Evolutionary conservation across 2,113 vertebrate species (phyloP).

Genomic region (Glaucomys volans): DNA sequence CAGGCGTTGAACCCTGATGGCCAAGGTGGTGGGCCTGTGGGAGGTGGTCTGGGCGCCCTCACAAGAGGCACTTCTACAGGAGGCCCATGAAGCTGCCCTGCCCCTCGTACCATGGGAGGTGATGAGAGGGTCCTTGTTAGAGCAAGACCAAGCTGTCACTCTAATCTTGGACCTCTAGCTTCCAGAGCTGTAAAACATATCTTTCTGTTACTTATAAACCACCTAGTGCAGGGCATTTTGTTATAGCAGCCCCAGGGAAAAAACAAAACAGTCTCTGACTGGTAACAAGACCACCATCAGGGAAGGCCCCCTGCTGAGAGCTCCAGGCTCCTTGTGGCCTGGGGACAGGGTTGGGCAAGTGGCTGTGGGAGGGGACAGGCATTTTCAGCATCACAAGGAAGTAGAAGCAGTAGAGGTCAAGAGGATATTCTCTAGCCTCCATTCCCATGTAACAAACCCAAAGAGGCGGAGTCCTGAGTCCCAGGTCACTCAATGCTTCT

Average conservation of each 20-base stretch:
- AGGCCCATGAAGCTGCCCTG: too few relatives aligned
- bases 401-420: too few relatives aligned
- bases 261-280: not conserved
- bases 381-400: too few relatives aligned
- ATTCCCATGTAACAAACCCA: not conserved
- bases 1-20: too few relatives aligned
- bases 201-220: too few relatives aligned
- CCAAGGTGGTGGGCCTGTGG: too few relatives aligned
- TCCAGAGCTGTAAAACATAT: too few relatives aligned
- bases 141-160: too few relatives aligned
- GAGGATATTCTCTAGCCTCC: not conserved
- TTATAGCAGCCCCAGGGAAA: not conserved
- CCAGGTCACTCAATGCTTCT: not conserved
- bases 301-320: not conserved
- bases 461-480: not conserved
- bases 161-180: too few relatives aligned
- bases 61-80: accelerated
- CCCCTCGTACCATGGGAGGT: too few relatives aligned
- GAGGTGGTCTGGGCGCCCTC: too few relatives aligned
- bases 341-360: not conserved
- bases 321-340: accelerated
- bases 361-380: not conserved
- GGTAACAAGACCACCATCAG: not conserved
- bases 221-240: not conserved
- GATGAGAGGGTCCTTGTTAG: too few relatives aligned